Evolutionary conservation across 30 jellyfish, hydroid and myxozoan species (phyloP), one percentile per base, ranked within the genome.

Genomic region (Nemopilema nomurai): DNA sequence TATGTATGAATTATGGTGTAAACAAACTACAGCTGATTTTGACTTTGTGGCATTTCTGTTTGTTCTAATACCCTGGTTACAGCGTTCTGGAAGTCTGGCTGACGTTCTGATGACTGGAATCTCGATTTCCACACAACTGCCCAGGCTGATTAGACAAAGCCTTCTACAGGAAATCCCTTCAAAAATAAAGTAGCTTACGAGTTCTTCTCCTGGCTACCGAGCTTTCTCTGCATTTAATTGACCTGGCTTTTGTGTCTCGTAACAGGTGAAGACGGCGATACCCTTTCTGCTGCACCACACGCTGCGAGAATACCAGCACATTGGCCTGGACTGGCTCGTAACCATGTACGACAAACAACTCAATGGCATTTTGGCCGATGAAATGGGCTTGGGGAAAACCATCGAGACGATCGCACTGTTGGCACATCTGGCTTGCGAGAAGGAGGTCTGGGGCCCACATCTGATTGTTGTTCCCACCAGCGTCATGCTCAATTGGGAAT

Each of bases 391-490:
- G 7, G 99, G 99, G 27, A 91, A 95, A 49, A 95, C 99, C 1
- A 91, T 95, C 8, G 99, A 95, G 67, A 95, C 97, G 1, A 95
- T 95, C n/a, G 99, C 99, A 18, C 75, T 90, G 22, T 74, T 95
- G 71, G 99, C 96, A 16, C 97, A 90, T 65, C 66, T 95, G 24
- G 99, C 99, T 0, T 90, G 97, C 78, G 97, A 95, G n/a, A 96
- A 95, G 84, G 92, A 81, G 25, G 72, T 88, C 69, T 95, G 99
- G 99, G 99, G 99, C 21, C 99, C 99, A n/a, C 99, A 95, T 90
- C 84, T 95, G 57, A 90, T 95, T 67, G 97, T 95, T 62, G 99
- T 95, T 3, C 99, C 99, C 8, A 95, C 97, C 0, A 91, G 97
- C 85, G 99, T 90, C n/a, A 95, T 95, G 99, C 79, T 95, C 76